Conservation (phyloP, 2,113 vertebrate species). For the Formicarius rufipectus region DNA sequence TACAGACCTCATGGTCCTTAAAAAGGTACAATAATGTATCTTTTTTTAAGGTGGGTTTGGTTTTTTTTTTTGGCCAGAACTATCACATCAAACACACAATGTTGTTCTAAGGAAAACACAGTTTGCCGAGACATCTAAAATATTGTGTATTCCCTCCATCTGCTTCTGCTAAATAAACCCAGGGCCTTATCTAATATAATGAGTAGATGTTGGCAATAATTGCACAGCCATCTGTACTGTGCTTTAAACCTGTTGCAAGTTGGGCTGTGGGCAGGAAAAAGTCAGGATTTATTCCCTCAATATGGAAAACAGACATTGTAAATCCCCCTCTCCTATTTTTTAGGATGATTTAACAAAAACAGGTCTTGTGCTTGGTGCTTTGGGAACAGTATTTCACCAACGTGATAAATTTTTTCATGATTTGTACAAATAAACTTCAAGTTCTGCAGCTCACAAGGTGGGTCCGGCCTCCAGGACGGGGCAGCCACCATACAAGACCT, state of each 20-base stretch:
- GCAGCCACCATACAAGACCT: accelerated
- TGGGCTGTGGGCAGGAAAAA: background rate
- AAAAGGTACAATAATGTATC: background rate
- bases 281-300: conserved; percentile 19
- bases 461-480: background rate
- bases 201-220: conserved; percentile 65
- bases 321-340: background rate
- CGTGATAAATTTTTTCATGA: accelerated
- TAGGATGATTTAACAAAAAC: background rate
- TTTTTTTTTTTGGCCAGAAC: conserved; percentile 18
- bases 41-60: background rate
- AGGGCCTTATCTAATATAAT: conserved; percentile 61
- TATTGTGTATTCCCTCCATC: conserved; percentile 68
- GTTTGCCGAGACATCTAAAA: conserved; percentile 65
- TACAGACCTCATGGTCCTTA: background rate
- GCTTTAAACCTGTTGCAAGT: conserved; percentile 59
- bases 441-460: background rate
- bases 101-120: conserved; percentile 58
- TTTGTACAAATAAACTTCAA: background rate
- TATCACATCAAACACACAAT: conserved; percentile 25
- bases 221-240: conserved; percentile 25
- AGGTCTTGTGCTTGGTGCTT: background rate
- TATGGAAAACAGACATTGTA: background rate
- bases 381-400: background rate
- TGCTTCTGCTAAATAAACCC: conserved; percentile 68